Evolutionary conservation across 2,797 vertebrate species (phyloP).

Genomic region (Zenarchopterus dispar): DNA sequence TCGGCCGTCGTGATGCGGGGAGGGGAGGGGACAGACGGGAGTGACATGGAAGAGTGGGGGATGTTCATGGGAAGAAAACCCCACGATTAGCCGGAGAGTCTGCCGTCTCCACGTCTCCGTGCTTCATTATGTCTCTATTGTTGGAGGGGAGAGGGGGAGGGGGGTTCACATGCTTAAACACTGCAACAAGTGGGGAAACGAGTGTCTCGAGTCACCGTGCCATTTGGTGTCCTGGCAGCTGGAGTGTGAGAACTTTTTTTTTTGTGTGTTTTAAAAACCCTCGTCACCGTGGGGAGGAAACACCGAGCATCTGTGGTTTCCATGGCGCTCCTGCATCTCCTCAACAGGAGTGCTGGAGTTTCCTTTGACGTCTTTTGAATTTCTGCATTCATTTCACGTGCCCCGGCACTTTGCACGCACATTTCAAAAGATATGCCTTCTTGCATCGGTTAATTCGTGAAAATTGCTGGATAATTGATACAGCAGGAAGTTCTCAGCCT

Average conservation of each 20-base stretch:
- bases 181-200: slow-evolving; percentile 50
- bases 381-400: too few relatives aligned
- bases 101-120: slow-evolving; percentile 57
- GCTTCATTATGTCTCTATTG: slow-evolving; percentile 72
- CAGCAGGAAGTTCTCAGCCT: too few relatives aligned
- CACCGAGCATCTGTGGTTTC: slow-evolving; percentile 9
- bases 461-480: too few relatives aligned
- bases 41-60: slow-evolving; percentile 34
- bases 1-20: slow-evolving; percentile 63
- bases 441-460: too few relatives aligned
- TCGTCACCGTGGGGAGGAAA: slow-evolving; percentile 4
- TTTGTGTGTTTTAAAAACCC: slow-evolving; percentile 6
- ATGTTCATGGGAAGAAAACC: slow-evolving; percentile 71
- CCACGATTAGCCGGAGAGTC: slow-evolving; percentile 67
- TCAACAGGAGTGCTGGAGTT: background rate
- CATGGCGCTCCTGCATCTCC: background rate
- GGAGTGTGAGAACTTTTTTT: slow-evolving; percentile 59
- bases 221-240: slow-evolving; percentile 42
- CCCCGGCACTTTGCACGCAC: background rate
- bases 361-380: background rate
- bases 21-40: slow-evolving; percentile 37
- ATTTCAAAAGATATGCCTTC: background rate
- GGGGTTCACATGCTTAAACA: slow-evolving; percentile 41
- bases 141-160: slow-evolving; percentile 35
- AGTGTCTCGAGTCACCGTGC: slow-evolving; percentile 24